Percentiles rank a stretch among this genome's conserved stretches.
Evolutionary conservation across 2,888 invertebrate species (phyloP).

Genomic region (Drosophila multiciliata): DNA sequence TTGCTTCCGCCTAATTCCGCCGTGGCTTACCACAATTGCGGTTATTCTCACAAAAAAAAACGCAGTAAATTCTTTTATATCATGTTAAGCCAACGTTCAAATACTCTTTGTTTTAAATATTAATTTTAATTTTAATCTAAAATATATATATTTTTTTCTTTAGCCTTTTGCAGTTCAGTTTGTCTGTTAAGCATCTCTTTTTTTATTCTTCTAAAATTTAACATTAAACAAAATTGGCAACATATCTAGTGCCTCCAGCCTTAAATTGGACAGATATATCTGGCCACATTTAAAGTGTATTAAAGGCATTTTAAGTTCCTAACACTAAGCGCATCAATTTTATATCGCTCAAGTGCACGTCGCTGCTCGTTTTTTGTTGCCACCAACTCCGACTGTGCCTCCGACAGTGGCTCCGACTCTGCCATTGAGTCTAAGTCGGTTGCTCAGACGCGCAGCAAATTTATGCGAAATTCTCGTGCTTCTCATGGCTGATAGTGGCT

Average conservation of each 20-base stretch:
- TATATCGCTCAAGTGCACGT: slow-evolving; percentile 41
- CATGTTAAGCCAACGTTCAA: not conserved
- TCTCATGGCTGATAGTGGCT: slow-evolving; percentile 59
- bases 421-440: slow-evolving; percentile 1
- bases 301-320: slow-evolving; percentile 16
- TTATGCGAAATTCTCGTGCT: slow-evolving; percentile 77
- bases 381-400: not conserved
- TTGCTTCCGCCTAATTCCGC: slow-evolving; percentile 57
- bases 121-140: not conserved
- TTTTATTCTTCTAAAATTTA: too few species aligned
- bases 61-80: not conserved
- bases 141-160: not conserved
- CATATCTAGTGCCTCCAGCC: not conserved
- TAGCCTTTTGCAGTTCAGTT: not conserved
- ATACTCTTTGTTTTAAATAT: slow-evolving; percentile 11
- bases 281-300: slow-evolving; percentile 4
- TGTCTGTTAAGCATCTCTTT: not conserved
- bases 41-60: slow-evolving; percentile 60
- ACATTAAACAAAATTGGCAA: too few species aligned
- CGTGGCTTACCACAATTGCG: slow-evolving; percentile 64
- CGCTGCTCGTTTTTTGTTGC: not conserved
- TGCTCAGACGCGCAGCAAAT: slow-evolving; percentile 44
- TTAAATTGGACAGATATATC: not conserved
- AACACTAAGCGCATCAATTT: slow-evolving; percentile 37
- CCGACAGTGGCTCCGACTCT: not conserved